Evolutionary conservation across 2,888 invertebrate species (phyloP), one percentile per base, ranked within the genome.

Genomic region (Drosophila maculinotata): DNA sequence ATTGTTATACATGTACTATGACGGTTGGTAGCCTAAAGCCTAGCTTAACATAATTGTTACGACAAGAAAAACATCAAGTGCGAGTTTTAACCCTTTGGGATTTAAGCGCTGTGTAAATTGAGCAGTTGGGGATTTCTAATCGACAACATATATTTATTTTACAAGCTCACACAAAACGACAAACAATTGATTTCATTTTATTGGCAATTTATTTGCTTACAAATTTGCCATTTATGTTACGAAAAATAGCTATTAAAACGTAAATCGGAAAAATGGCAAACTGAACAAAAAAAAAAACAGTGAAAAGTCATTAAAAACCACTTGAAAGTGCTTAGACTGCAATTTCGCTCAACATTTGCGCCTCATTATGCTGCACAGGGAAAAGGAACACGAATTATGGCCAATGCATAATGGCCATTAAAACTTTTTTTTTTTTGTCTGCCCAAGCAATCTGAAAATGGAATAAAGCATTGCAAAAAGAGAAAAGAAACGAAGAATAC

Each of bases 401-500:
- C 83, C 86, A 82, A 81, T 79, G 83, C 69, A 82, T 83, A 82
- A 76, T 83, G 68, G 80, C 84, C 81, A 86, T 82, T 86, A 86
- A 83, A 79, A 81, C 42, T 66, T 77, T 62, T 58, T 53, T 17
- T 30, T 2, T 17, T 12, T 63, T 69, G 47, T 73, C 60, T 68
- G 58, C 35, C 44, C 59, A 35, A 48, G 52, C 54, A 56, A 62
- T 74, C 66, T 64, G 51, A 44, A 63, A 58, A 72, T 68, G 79
- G 65, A 41, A 64, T 67, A 42, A 48, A 54, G 57, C 47, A 47
- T 33, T 25, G 49, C 62, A 57, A 56, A 41, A 25, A 14, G 17
- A 17, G 20, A 47, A 31, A 42, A 28, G 38, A 25, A 44, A 35
- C 25, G 26, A 30, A 39, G 33, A 39, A 38, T 35, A 26, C 25